phyloP scores from a whole-genome alignment of 2,888 invertebrate species.

The Mellilla xanthometata region DNA sequence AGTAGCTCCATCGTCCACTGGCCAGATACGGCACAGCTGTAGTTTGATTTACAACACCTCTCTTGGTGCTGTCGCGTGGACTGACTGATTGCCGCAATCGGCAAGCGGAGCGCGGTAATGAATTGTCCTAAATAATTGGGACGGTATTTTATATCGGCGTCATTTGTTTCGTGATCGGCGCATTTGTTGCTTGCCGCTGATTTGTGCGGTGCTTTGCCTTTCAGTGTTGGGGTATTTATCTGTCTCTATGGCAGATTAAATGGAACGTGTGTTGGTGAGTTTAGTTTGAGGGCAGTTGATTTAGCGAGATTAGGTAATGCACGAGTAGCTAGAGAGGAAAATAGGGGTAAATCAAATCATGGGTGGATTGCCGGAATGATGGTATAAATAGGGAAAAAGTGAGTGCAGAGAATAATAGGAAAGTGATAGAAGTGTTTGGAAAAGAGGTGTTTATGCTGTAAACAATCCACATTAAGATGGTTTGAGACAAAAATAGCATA shows the following conservation, averaged over 20 bases:
- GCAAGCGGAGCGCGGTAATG: constrained; percentile 73
- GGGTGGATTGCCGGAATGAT: no score
- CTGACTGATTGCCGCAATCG: constrained; percentile 25
- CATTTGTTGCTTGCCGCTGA: constrained; percentile 73
- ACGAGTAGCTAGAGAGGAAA: no score
- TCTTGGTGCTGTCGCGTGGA: constrained; percentile 60
- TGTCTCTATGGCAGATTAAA: constrained; percentile 38
- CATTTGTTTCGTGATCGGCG: constrained; percentile 76
- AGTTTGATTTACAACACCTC: constrained; percentile 77
- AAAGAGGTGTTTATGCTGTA: no score
- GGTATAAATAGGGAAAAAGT: no score
- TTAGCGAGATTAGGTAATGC: no score
- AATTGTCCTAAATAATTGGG: constrained; percentile 82
- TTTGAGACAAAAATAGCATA: no score
- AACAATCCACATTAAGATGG: no score
- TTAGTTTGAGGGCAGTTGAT: background rate
- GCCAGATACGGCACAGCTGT: constrained; percentile 36
- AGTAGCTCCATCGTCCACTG: no score
- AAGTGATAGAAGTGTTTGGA: no score
- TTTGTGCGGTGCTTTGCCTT: constrained; percentile 75
- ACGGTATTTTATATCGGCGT: constrained; percentile 78
- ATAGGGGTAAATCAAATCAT: no score
- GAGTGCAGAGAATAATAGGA: no score
- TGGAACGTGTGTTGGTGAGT: constrained; percentile 23
- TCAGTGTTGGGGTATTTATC: constrained; percentile 56